Evolutionary conservation across 2,113 vertebrate genomes (phyloP).

Genomic region (Capricornis sumatraensis): DNA sequence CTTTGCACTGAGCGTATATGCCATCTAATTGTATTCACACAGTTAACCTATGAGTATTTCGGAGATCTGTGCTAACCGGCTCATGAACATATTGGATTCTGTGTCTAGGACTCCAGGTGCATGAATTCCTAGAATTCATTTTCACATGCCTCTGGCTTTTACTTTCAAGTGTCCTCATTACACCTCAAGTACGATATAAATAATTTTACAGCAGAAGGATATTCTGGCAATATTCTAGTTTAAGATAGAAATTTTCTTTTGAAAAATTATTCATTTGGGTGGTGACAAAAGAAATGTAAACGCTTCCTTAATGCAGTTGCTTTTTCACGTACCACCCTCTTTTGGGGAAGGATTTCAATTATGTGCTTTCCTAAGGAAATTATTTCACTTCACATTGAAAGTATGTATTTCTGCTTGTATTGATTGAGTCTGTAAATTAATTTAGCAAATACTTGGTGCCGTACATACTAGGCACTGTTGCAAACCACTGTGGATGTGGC

Average conservation of each 20-base stretch:
- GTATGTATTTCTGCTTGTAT: not conserved
- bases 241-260: not conserved
- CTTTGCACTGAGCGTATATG: not conserved
- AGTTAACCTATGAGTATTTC: not conserved
- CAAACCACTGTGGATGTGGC: not conserved
- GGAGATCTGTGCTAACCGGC: not conserved
- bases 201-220: not conserved
- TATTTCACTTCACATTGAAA: not conserved
- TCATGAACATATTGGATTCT: not conserved
- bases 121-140: not conserved
- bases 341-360: not conserved
- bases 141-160: not conserved
- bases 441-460: not conserved
- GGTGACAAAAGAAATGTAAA: not conserved
- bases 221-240: not conserved
- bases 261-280: not conserved
- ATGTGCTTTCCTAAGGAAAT: not conserved
- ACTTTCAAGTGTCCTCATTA: not conserved
- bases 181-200: not conserved
- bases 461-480: not conserved
- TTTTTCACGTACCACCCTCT: not conserved
- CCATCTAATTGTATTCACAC: not conserved
- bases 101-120: not conserved
- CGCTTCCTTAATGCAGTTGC: not conserved
- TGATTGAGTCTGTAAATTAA: not conserved